Percentiles rank a stretch among this genome's conserved stretches.
Conservation (phyloP, 2,113 vertebrate genomes). For the Corythornis vintsioides region DNA sequence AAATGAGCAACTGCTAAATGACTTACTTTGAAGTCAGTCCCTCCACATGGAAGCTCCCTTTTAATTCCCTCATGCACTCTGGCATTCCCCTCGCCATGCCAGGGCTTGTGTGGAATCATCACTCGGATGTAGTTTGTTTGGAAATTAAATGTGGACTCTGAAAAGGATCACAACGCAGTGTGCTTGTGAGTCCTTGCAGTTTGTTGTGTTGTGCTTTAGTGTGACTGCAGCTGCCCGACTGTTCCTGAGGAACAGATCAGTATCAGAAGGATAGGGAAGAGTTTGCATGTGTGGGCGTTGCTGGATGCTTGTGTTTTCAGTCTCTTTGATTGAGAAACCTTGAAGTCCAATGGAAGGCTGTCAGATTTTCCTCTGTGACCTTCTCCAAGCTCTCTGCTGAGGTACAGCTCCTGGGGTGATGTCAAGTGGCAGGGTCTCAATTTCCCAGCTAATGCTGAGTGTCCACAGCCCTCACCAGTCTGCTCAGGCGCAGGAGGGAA, state of each 20-base stretch:
- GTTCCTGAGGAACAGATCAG: background rate
- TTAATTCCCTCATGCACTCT: background rate
- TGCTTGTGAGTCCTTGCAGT: background rate
- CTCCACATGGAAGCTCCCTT: background rate
- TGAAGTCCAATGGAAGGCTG: background rate
- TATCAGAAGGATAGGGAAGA: background rate
- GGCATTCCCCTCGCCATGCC: rapidly evolving
- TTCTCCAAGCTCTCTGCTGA: background rate
- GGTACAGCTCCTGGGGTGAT: background rate
- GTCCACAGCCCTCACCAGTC: background rate
- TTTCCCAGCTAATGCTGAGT: background rate
- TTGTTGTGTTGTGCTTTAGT: background rate
- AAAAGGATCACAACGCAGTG: background rate
- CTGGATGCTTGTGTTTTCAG: background rate
- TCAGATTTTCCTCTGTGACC: background rate
- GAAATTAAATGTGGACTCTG: background rate
- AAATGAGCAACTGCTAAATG: background rate
- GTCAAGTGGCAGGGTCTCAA: background rate
- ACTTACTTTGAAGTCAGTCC: background rate
- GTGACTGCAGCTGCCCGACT: background rate
- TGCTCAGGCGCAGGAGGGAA: rapidly evolving
- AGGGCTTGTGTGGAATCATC: rapidly evolving
- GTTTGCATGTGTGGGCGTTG: background rate
- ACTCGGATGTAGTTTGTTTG: background rate
- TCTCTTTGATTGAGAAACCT: background rate